Evolutionary conservation across 2,113 vertebrate species (phyloP), one percentile per base, ranked within the genome.

Genomic region (Lasiurus cinereus): DNA sequence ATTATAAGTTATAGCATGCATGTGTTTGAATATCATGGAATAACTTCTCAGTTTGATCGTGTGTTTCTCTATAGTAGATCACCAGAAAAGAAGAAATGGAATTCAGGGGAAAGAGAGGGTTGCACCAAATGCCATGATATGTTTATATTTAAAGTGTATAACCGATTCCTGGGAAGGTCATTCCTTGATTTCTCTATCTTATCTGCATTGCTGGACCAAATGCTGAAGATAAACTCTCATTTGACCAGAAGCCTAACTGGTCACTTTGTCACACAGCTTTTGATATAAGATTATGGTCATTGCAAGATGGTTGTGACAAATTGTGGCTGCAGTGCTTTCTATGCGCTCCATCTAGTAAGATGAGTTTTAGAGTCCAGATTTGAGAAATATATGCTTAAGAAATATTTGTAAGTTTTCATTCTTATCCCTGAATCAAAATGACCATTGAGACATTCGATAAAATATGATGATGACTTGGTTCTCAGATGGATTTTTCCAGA

Each of bases 401-500:
- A 91, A 70, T 67, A 39, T 4, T 56, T 86, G 2, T 54, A 88
- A 76, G 14, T 86, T 24, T 33, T 94, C 27, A 31, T 82, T 94
- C 59, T 84, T 83, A 5, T 50, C 18, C 21, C 52, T 36, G 0
- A 48, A 62, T 74, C 21, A 88, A 78, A 89, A 87, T 50, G 7
- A 56, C 13, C 36, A 48, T 3, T 7, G 48, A 84, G 2, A 12
- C 14, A 54, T 74, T 54, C 76, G 36, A 76, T 87, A 89, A 83
- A 80, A 83, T 62, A 93, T 10, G 50, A 88, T 46, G 43, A 14
- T 43, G 62, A 56, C 46, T 95, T 29, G 3, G 67, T 43, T 95
- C 95, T 76, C 72, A 88, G 82, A 46, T 18, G 91, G 80, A 94
- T 77, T 77, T 88, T 93, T 93, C 74, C 87, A 76, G 82, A 95